phyloP scores from a whole-genome alignment of 1,140 invertebrate genomes.

The Drosophila pseudoananassae region DNA sequence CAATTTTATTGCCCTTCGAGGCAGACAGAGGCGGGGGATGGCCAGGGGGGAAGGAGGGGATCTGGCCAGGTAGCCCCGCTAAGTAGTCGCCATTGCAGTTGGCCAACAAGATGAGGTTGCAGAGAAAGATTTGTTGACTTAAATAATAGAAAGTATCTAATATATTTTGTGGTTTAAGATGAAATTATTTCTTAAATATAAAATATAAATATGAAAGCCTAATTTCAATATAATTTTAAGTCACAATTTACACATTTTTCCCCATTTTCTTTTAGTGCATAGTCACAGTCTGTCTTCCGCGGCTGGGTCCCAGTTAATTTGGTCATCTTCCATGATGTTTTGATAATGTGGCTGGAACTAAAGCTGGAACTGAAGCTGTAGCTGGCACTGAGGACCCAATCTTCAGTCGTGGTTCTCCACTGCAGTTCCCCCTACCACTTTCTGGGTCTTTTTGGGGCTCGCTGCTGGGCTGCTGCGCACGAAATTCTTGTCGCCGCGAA shows the following conservation, averaged over 20 bases:
- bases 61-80: constrained; percentile 63
- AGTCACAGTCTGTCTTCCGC: constrained; percentile 23
- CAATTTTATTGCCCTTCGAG: constrained; percentile 72
- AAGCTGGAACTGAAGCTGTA: constrained; percentile 32
- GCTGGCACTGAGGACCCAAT: constrained; percentile 30
- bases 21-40: background rate
- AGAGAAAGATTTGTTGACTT: background rate
- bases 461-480: constrained; percentile 53
- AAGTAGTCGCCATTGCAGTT: constrained; percentile 39
- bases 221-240: no score
- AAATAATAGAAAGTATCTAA: no score
- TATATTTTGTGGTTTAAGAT: no score
- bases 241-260: no score
- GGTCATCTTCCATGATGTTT: constrained; percentile 83
- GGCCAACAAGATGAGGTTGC: background rate
- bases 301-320: constrained; percentile 65
- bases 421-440: constrained; percentile 5
- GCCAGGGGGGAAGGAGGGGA: background rate
- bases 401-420: constrained; percentile 38
- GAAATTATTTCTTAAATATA: no score
- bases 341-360: constrained; percentile 68
- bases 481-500: constrained; percentile 80
- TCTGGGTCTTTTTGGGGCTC: constrained; percentile 11
- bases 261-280: constrained; percentile 6
- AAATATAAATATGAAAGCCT: background rate